A percentile compares a stretch with the other conserved stretches of the same genome.
Evolutionary conservation across 1,140 invertebrate species (phyloP).

Genomic region (Drosophila punjabiensis): DNA sequence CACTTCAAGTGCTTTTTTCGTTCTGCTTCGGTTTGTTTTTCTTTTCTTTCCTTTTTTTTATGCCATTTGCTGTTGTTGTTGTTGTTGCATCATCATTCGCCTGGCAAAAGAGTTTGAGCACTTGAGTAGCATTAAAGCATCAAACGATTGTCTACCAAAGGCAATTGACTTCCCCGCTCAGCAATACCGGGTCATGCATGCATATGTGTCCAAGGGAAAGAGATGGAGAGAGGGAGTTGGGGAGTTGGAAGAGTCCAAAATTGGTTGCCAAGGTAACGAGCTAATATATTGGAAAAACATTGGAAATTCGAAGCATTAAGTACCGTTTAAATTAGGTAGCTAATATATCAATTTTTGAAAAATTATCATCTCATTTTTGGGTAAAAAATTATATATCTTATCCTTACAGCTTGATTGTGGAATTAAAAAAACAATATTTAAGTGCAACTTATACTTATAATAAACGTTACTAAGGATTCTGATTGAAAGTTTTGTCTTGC

Average conservation of each 20-base stretch:
- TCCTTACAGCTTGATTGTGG: too few species aligned
- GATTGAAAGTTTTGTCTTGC: conserved; percentile 1
- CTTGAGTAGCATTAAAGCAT: conserved; percentile 78
- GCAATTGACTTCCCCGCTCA: conserved; percentile 32
- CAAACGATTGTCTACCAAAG: conserved; percentile 62
- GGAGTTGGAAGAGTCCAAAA: neutral
- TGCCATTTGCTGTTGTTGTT: conserved; percentile 32
- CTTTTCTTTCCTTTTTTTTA: conserved; percentile 28
- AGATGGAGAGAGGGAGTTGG: neutral
- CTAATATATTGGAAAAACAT: neutral
- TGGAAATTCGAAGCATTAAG: neutral
- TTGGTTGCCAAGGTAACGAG: conserved; percentile 9
- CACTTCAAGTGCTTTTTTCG: conserved; percentile 68
- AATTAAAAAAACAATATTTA: too few species aligned
- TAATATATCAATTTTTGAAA: neutral
- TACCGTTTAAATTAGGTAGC: neutral
- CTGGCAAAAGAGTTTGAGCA: conserved; percentile 70
- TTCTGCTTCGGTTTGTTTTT: conserved; percentile 27
- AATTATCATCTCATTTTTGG: too few species aligned
- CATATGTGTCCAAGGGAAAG: neutral
- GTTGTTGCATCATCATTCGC: conserved; percentile 53
- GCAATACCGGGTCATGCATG: conserved; percentile 17
- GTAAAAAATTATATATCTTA: too few species aligned
- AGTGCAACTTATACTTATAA: too few species aligned
- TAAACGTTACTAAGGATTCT: too few species aligned